These are phyloP conservation scores for Drosophila melanocephala DNA, from an alignment of 2,888 invertebrate genomes.

Conservation along the genomic window DNA sequence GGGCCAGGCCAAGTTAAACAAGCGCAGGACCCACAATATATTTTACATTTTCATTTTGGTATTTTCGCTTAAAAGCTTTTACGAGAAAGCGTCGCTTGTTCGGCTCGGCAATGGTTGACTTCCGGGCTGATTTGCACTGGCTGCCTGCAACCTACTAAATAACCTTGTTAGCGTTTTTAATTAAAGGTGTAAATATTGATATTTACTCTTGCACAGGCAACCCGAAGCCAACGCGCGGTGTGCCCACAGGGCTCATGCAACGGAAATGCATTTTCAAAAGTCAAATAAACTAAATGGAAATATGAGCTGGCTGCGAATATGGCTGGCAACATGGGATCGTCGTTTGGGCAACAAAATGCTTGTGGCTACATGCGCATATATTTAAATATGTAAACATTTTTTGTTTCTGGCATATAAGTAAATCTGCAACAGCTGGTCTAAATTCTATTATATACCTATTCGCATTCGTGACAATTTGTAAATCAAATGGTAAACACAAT, in stretches of 20 bases:
- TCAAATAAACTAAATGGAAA: constrained; percentile 77
- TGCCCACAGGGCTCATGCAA: constrained; percentile 43
- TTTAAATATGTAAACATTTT: not conserved
- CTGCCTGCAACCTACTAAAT: constrained; percentile 71
- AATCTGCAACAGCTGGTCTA: not conserved
- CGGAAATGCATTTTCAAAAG: constrained; percentile 77
- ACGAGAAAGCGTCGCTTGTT: constrained; percentile 35
- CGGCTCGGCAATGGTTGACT: constrained; percentile 51
- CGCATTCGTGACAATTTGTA: not conserved
- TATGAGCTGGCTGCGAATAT: constrained; percentile 65
- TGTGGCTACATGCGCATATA: not conserved
- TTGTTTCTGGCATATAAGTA: not conserved
- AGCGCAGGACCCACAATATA: constrained; percentile 29
- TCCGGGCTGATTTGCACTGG: constrained; percentile 54
- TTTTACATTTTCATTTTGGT: constrained; percentile 66
- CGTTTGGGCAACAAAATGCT: constrained; percentile 1
- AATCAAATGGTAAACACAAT: not conserved
- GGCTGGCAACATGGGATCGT: constrained; percentile 20
- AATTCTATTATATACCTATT: not conserved
- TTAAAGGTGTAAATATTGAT: constrained; percentile 85
- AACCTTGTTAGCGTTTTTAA: constrained; percentile 86
- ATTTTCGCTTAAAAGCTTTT: constrained; percentile 78
- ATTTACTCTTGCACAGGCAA: constrained; percentile 71
- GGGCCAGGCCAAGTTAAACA: constrained; percentile 18
- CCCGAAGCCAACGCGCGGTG: constrained; percentile 26